These are phyloP conservation scores for Amiota communis DNA, from an alignment of 2,888 invertebrate genomes.

Conservation along the genomic window DNA sequence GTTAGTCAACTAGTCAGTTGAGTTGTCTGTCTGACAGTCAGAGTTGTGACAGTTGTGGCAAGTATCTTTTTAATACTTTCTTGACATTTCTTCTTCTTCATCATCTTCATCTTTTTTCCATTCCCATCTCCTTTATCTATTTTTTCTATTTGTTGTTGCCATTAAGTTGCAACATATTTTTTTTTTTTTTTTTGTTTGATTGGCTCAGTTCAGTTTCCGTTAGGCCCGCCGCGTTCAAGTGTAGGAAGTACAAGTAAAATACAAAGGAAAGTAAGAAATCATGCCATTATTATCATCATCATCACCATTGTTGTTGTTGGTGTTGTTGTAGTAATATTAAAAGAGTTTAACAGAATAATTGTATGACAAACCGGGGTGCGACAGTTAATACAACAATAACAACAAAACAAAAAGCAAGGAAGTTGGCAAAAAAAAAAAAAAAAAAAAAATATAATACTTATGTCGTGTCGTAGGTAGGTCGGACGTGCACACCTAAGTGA, in stretches of 20 bases:
- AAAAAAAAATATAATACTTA: too few species aligned
- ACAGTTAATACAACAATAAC: too few species aligned
- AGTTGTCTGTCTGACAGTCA: conserved; percentile 14
- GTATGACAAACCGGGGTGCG: too few species aligned
- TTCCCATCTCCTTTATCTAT: too few species aligned
- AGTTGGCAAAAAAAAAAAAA: too few species aligned
- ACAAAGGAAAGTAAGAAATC: conserved; percentile 3
- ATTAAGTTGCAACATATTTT: conserved; percentile 7
- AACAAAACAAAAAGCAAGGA: too few species aligned
- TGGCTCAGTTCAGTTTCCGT: not conserved
- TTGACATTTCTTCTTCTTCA: conserved; percentile 1
- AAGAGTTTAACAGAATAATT: too few species aligned
- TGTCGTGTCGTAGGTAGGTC: too few species aligned
- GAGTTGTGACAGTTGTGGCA: conserved; percentile 24
- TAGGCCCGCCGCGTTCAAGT: not conserved
- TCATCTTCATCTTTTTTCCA: too few species aligned
- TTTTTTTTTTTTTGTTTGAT: not conserved
- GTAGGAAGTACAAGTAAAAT: not conserved
- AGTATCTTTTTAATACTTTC: conserved; percentile 24
- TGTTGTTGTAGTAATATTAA: too few species aligned
- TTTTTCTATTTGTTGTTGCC: conserved; percentile 16
- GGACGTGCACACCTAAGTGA: too few species aligned
- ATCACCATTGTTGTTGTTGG: too few species aligned
- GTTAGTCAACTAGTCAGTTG: not conserved
- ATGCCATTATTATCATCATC: not conserved